Evolutionary conservation across 2,797 vertebrate genomes (phyloP).

Genomic region (Acipenser ruthenus): DNA sequence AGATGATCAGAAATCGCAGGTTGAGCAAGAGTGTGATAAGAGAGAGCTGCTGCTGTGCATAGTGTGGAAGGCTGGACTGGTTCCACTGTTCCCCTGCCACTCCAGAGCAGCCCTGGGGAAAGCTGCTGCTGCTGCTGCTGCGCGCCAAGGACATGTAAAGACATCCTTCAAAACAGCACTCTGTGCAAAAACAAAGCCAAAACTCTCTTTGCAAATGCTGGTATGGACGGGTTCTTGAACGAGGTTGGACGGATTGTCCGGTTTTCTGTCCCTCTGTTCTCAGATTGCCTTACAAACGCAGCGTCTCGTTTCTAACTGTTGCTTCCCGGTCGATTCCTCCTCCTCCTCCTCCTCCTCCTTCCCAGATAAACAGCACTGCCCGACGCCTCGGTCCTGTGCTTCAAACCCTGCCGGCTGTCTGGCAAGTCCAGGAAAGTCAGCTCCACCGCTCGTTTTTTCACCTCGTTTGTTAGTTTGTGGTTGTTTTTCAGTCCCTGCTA

Average conservation of each 20-base stretch:
- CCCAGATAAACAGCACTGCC: too few species aligned
- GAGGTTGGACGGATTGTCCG: too few species aligned
- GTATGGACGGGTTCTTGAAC: too few species aligned
- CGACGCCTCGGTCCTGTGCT: too few species aligned
- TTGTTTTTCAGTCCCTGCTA: background rate
- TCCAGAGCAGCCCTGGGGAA: background rate
- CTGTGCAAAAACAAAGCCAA: slow-evolving; percentile 30
- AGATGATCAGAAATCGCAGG: background rate
- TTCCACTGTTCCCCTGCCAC: too few species aligned
- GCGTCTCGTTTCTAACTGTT: too few species aligned
- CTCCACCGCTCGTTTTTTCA: slow-evolving; percentile 1
- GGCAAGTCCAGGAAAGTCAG: background rate
- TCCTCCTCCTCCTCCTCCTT: too few species aligned
- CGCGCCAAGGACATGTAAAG: background rate
- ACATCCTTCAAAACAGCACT: slow-evolving; percentile 19
- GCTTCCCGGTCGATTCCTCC: too few species aligned
- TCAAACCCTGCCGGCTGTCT: too few species aligned
- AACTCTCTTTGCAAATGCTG: background rate
- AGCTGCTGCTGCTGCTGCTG: background rate
- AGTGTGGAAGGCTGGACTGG: slow-evolving; percentile 3
- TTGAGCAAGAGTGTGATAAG: slow-evolving; percentile 6
- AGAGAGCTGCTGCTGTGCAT: slow-evolving; percentile 21
- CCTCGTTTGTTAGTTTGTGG: background rate
- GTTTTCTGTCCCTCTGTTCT: too few species aligned
- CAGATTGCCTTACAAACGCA: too few species aligned